Conservation (phyloP, 1,140 invertebrate species). For the Lepidotrigona ventralis region DNA sequence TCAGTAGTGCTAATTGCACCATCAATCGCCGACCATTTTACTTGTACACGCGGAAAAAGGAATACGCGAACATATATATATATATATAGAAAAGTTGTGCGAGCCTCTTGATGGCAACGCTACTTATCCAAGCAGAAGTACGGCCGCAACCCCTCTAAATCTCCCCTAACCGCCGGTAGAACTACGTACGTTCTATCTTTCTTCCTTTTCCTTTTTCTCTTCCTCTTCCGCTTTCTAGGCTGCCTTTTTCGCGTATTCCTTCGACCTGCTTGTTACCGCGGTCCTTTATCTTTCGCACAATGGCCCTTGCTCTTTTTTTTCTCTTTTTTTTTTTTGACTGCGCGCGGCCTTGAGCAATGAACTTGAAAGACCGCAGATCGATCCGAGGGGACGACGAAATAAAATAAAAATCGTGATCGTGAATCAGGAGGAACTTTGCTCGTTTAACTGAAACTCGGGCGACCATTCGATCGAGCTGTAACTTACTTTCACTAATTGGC, state of each 20-base stretch:
- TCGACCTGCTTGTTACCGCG: conserved; percentile 23
- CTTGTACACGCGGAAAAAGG: neutral
- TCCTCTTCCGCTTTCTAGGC: conserved; percentile 9
- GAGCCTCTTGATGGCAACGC: conserved; percentile 32
- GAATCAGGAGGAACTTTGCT: conserved; percentile 2
- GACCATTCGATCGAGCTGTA: conserved; percentile 25
- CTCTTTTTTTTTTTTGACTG: conserved; percentile 15
- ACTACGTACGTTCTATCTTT: neutral
- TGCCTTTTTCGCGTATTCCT: conserved; percentile 16
- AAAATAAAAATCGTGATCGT: conserved; percentile 14
- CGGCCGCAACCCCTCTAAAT: conserved; percentile 24
- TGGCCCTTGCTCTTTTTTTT: conserved; percentile 40
- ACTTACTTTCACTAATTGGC: conserved; percentile 19
- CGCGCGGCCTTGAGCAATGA: conserved; percentile 13
- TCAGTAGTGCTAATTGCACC: neutral
- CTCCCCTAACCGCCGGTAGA: conserved; percentile 26
- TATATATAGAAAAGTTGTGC: conserved; percentile 1
- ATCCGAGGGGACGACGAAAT: neutral
- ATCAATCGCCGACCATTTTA: too few relatives aligned
- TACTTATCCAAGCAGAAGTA: conserved; percentile 17
- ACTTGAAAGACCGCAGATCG: neutral
- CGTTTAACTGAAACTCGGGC: neutral
- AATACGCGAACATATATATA: neutral
- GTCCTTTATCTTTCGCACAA: conserved; percentile 42
- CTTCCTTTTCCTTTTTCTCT: neutral